Percentiles rank a stretch among this genome's conserved stretches.
Conservation (phyloP, 2,113 vertebrate genomes). For the Chlamydotis undulata region DNA sequence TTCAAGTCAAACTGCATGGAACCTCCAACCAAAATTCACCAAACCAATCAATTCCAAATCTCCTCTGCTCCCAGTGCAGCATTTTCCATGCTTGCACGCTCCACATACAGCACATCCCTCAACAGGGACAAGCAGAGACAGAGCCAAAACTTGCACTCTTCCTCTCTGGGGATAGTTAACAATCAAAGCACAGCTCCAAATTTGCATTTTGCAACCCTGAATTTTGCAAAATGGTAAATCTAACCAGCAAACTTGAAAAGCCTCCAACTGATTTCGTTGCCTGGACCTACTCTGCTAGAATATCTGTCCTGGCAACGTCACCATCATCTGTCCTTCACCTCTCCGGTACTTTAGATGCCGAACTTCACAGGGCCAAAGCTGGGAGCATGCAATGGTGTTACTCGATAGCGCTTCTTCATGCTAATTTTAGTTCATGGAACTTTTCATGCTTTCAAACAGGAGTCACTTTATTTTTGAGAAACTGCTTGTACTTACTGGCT, state of each 20-base stretch:
- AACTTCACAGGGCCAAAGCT: not conserved
- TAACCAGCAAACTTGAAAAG: conserved; percentile 1
- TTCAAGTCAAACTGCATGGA: not conserved
- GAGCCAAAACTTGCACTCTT: not conserved
- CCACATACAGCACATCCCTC: rapidly evolving
- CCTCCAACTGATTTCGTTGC: conserved; percentile 12
- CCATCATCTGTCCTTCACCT: conserved; percentile 42
- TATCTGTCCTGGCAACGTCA: conserved; percentile 25
- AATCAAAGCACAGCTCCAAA: not conserved
- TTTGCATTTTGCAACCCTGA: conserved; percentile 23
- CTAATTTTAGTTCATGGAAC: conserved; percentile 41
- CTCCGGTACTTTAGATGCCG: not conserved
- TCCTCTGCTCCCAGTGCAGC: not conserved
- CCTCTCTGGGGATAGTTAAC: not conserved
- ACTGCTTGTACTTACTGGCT: not conserved
- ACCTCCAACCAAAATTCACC: not conserved
- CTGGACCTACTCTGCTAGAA: conserved; percentile 1
- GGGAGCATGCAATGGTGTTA: not conserved
- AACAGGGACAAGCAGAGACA: not conserved
- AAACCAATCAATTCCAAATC: not conserved
- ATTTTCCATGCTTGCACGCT: not conserved
- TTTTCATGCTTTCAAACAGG: not conserved
- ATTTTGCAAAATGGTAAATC: conserved; percentile 12
- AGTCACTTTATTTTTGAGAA: not conserved
- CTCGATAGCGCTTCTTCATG: not conserved